Percentiles rank a stretch among this genome's conserved stretches.
These are phyloP conservation scores for Conus ventricosus DNA, from an alignment of 1,140 invertebrate species.

Conservation along the genomic window DNA sequence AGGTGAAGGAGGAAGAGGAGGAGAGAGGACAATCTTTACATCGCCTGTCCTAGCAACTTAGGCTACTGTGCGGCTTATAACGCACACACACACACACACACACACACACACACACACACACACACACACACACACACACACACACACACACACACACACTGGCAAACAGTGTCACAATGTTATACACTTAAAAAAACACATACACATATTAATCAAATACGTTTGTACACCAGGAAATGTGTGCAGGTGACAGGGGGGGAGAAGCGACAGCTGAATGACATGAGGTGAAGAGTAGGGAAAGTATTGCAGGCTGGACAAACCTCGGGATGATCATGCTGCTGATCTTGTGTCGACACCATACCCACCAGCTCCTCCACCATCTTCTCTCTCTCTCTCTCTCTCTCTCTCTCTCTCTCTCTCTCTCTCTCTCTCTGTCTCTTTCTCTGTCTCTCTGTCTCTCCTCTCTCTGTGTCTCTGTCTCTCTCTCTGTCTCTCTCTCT, in stretches of 20 bases:
- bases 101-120: not conserved
- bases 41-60: no score
- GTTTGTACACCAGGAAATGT: not conserved
- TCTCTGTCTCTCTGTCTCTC: no score
- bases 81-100: not conserved
- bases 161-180: not conserved
- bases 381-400: no score
- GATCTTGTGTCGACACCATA: no score
- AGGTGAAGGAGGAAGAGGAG: no score
- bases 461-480: no score
- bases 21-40: no score
- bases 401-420: no score
- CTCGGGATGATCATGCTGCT: no score
- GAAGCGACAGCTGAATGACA: not conserved
- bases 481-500: not conserved
- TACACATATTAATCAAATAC: not conserved
- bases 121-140: not conserved
- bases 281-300: not conserved
- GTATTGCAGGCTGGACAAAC: not conserved
- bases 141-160: slow-evolving; percentile 10
- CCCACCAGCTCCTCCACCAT: no score
- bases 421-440: no score
- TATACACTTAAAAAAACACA: not conserved
- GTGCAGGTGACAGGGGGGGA: not conserved
- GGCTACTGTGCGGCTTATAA: no score